Base-by-base conservation (phyloP, 1,140 invertebrate genomes). In the Drosophila obscura region DNA sequence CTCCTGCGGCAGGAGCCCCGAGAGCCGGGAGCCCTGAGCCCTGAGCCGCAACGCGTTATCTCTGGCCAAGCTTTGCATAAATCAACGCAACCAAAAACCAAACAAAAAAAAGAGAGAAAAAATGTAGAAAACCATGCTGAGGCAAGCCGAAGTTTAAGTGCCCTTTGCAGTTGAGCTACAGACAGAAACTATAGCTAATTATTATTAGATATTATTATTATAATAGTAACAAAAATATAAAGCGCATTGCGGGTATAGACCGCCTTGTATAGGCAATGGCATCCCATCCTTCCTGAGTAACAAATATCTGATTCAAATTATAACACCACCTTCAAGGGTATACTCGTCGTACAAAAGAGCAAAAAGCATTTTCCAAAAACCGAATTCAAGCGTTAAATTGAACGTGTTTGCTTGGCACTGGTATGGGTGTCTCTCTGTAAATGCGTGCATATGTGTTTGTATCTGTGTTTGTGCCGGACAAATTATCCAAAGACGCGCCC, bases 321-420 rank as follows among this genome's bases (percentile, higher is more conserved):
- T 4, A 4, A 11, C 13, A 11, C 35, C 35, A 1, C 4, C 35
- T 2, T 39, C 11, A 13, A 39, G 35, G 35, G 35, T 39, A 39
- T 35, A 7, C 26, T 19, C 19, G 19, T 19, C 19, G 19, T 19
- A 19, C 2, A 31, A 31, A 31, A 31, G 19, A 19, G 28, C 65
- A 44, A 53, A 69, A 58, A 69, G 62, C 68, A 53, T 62, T 78
- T 66, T 56, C 66, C 15, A 68, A 62, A 50, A 85, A 65, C 82
- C 65, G 81, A 85, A 81, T 82, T 77, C 81, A 85, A 85, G 81
- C 81, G 81, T 87, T 81, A 85, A 85, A 85, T 85, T 85, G 81
- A 62, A 62, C 50, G 59, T 35, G 65, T 71, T 71, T 41, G 35
- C 15, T 49, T 35, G 56, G 24, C 44, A 28, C 39, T 35, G 26